These are phyloP conservation scores for Ptilorrhoa leucosticta DNA, from an alignment of 2,113 vertebrate species.

Conservation along the genomic window DNA sequence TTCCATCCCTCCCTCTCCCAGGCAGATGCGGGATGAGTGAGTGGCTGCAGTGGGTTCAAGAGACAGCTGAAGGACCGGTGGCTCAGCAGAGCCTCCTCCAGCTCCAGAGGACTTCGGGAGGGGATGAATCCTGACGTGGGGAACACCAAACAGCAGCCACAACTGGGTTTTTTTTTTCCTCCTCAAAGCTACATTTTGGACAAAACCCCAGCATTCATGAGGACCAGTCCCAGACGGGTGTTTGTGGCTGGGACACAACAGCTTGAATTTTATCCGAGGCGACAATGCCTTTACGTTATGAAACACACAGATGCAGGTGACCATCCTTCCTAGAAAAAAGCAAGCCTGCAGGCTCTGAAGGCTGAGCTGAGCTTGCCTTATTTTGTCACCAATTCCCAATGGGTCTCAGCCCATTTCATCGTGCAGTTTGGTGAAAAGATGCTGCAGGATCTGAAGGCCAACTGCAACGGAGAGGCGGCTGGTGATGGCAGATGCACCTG, in stretches of 20 bases:
- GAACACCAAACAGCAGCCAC: accelerated
- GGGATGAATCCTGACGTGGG: accelerated
- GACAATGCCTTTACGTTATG: neutral
- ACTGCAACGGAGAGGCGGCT: neutral
- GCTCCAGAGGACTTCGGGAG: neutral
- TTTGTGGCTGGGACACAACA: neutral
- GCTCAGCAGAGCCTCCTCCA: neutral
- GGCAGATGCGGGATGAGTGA: accelerated
- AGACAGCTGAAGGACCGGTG: neutral
- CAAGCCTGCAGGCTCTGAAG: neutral
- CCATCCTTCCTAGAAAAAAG: neutral
- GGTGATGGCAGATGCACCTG: neutral
- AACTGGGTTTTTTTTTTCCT: neutral
- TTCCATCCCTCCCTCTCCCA: neutral
- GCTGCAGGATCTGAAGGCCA: neutral
- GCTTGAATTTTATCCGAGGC: neutral
- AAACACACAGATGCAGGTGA: neutral
- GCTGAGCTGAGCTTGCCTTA: neutral
- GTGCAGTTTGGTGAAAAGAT: neutral
- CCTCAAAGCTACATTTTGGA: neutral
- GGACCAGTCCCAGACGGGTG: neutral
- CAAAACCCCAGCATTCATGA: neutral
- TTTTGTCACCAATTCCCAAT: accelerated
- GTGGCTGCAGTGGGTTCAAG: neutral
- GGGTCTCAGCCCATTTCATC: neutral